A percentile compares a stretch with the other conserved stretches of the same genome.
Evolutionary conservation across 2,888 invertebrate genomes (phyloP).

Genomic region (Torymus tubicola): DNA sequence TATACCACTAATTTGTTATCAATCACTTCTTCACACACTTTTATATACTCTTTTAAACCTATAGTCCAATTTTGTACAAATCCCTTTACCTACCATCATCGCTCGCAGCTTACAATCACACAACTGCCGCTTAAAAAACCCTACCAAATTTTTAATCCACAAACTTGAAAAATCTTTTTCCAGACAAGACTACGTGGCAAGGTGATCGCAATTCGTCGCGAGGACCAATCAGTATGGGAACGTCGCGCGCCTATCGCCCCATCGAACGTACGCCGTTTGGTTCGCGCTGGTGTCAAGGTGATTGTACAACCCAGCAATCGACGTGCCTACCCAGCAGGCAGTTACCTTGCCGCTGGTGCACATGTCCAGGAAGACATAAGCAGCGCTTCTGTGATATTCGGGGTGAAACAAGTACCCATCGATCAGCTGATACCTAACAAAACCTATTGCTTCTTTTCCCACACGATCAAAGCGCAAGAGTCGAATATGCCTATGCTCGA

Average conservation of each 20-base stretch:
- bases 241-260: conserved; percentile 96
- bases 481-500: conserved; percentile 98
- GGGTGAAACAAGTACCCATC: conserved; percentile 96
- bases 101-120: too few relatives aligned
- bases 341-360: conserved; percentile 94
- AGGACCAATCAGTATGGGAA: conserved; percentile 97
- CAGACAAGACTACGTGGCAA: conserved; percentile 79
- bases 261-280: conserved; percentile 91
- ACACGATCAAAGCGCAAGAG: conserved; percentile 99
- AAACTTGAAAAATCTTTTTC: too few relatives aligned
- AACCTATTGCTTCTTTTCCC: conserved; percentile 99
- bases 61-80: too few relatives aligned
- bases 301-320: conserved; percentile 99
- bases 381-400: conserved; percentile 96
- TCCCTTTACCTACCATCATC: too few relatives aligned
- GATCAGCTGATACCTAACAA: conserved; percentile 95
- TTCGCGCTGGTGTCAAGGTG: conserved; percentile 92
- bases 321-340: conserved; percentile 98
- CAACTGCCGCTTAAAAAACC: too few relatives aligned
- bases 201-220: conserved; percentile 90
- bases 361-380: conserved; percentile 96
- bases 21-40: too few relatives aligned
- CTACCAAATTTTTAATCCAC: too few relatives aligned
- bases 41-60: too few relatives aligned
- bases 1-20: too few relatives aligned